phyloP scores from a whole-genome alignment of 1,140 invertebrate genomes.

The Bombus fervidus region DNA sequence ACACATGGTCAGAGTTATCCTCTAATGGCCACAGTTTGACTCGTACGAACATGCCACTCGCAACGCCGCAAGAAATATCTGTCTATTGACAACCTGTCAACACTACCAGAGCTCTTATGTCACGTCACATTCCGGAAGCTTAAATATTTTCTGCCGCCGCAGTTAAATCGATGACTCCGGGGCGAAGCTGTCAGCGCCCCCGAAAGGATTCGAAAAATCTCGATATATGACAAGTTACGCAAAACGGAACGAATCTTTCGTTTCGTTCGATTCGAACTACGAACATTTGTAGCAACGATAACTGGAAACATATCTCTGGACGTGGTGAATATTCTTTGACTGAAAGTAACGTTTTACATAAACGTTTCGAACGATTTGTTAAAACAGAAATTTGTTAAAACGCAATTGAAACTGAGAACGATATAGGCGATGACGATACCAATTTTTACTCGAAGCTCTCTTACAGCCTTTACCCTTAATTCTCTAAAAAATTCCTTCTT shows the following conservation, averaged over 20 bases:
- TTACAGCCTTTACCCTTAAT: too few species aligned
- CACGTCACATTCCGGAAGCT: slow-evolving; percentile 32
- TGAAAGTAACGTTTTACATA: too few species aligned
- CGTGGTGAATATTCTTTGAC: too few species aligned
- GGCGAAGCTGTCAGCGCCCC: not conserved
- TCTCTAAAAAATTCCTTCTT: too few species aligned
- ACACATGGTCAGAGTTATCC: not conserved
- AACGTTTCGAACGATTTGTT: too few species aligned
- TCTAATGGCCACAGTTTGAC: slow-evolving; percentile 28
- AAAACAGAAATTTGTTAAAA: too few species aligned
- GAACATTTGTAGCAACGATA: too few species aligned
- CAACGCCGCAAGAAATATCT: slow-evolving; percentile 30
- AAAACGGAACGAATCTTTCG: not conserved
- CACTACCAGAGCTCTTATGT: slow-evolving; percentile 14
- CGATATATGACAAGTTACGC: not conserved
- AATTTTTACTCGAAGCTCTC: too few species aligned
- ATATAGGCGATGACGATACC: too few species aligned
- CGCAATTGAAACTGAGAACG: too few species aligned
- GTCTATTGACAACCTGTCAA: slow-evolving; percentile 35
- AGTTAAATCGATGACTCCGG: slow-evolving; percentile 32
- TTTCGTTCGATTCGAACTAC: too few species aligned
- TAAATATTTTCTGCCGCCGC: slow-evolving; percentile 39
- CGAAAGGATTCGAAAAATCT: not conserved
- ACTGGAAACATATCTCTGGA: too few species aligned
- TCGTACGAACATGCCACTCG: slow-evolving; percentile 27